Conservation (phyloP, 2,113 vertebrate genomes). For the Ciconia stormi region DNA sequence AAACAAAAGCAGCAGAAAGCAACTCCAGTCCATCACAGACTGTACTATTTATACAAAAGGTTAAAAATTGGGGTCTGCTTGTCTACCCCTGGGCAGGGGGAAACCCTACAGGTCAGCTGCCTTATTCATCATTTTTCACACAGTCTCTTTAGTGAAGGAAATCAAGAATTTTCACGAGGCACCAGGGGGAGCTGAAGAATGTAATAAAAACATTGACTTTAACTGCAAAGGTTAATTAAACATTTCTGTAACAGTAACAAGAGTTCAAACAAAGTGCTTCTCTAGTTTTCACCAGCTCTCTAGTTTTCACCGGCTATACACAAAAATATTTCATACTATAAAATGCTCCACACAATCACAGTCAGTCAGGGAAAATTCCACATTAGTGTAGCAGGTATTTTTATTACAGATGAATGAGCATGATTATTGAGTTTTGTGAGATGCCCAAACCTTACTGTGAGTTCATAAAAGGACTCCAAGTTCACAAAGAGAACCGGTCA, state of each 20-base stretch:
- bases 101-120: background rate
- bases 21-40: background rate
- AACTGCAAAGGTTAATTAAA: slow-evolving; percentile 44
- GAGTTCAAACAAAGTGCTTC: background rate
- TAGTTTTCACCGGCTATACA: background rate
- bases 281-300: background rate
- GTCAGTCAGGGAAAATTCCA: background rate
- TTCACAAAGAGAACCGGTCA: background rate
- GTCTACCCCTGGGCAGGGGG: background rate
- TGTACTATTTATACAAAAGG: background rate
- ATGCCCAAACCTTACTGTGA: background rate
- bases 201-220: slow-evolving; percentile 5
- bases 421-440: background rate
- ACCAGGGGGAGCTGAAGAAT: background rate
- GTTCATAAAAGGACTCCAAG: background rate
- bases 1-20: background rate
- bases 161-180: background rate
- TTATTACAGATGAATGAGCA: background rate
- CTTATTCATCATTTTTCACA: background rate
- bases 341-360: background rate
- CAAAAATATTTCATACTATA: background rate
- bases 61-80: background rate
- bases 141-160: background rate
- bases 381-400: background rate
- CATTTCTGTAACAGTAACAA: background rate